Evolutionary conservation across 2,113 vertebrate genomes (phyloP).

Genomic region (Ceyx margarethae): DNA sequence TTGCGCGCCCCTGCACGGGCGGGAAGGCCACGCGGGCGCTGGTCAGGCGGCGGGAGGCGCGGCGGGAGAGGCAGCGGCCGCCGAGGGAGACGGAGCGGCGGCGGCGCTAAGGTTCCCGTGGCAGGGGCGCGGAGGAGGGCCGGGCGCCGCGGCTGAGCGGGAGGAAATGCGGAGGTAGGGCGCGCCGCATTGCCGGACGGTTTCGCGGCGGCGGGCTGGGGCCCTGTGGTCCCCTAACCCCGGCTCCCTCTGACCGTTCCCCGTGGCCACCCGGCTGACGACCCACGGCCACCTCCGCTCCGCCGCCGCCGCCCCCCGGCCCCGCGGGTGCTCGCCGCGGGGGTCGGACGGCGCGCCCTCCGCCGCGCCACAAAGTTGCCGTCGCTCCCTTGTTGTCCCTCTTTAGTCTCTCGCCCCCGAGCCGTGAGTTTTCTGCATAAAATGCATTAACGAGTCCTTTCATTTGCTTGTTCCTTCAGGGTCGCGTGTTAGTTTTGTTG

Average conservation of each 20-base stretch:
- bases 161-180: neutral
- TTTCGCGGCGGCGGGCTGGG: neutral
- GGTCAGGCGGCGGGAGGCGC: neutral
- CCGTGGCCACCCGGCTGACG: neutral
- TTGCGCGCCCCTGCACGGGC: neutral
- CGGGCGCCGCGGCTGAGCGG: neutral
- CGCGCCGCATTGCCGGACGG: neutral
- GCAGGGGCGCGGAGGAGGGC: neutral
- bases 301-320: neutral
- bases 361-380: neutral
- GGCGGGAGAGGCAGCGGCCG: neutral
- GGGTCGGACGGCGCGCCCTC: constrained; percentile 14
- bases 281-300: neutral
- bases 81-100: neutral
- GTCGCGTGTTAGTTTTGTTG: constrained; percentile 69
- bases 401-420: neutral
- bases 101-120: neutral
- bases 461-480: constrained; percentile 69
- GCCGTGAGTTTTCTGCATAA: constrained; percentile 20
- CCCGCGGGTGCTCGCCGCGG: neutral
- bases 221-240: neutral
- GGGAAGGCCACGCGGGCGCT: neutral
- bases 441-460: constrained; percentile 19
- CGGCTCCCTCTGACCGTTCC: neutral
- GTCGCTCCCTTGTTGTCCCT: neutral